phyloP scores from a whole-genome alignment of 2,888 invertebrate genomes.

The Sialis fuliginosa region DNA sequence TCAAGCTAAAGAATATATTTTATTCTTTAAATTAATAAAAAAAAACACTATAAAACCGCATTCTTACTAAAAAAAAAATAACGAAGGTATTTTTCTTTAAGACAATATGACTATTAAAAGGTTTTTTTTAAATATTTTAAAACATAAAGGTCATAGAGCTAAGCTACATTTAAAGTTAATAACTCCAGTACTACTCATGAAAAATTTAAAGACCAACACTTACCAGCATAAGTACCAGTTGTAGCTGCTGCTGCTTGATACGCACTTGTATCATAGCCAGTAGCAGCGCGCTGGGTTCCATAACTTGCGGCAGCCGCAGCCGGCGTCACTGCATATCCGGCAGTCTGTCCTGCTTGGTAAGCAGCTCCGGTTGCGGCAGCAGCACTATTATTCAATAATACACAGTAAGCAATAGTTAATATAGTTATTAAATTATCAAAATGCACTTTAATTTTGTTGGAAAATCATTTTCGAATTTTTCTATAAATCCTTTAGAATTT shows the following conservation, averaged over 20 bases:
- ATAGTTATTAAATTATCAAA: not conserved
- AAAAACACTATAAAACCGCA: not conserved
- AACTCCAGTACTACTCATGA: not conserved
- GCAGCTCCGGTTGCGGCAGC: constrained; percentile 63
- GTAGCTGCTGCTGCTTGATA: constrained; percentile 59
- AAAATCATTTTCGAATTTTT: too few relatives aligned
- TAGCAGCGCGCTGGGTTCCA: constrained; percentile 62
- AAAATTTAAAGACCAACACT: constrained; percentile 8
- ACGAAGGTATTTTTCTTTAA: not conserved
- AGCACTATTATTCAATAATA: constrained; percentile 23
- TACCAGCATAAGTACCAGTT: constrained; percentile 46
- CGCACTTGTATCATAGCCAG: constrained; percentile 69
- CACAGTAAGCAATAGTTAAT: constrained; percentile 4
- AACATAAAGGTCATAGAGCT: not conserved
- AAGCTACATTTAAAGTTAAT: too few relatives aligned
- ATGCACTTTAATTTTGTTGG: too few relatives aligned
- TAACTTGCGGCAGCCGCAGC: constrained; percentile 72
- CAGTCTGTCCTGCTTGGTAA: constrained; percentile 58
- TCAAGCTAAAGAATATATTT: too few relatives aligned
- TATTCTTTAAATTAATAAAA: too few relatives aligned
- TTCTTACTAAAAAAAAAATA: not conserved
- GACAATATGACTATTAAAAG: too few relatives aligned
- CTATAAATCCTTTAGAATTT: too few relatives aligned
- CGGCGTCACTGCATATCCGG: constrained; percentile 69
- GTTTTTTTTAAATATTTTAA: not conserved